phyloP scores from a whole-genome alignment of 2,113 vertebrate genomes.

The Accipiter virgatus region DNA sequence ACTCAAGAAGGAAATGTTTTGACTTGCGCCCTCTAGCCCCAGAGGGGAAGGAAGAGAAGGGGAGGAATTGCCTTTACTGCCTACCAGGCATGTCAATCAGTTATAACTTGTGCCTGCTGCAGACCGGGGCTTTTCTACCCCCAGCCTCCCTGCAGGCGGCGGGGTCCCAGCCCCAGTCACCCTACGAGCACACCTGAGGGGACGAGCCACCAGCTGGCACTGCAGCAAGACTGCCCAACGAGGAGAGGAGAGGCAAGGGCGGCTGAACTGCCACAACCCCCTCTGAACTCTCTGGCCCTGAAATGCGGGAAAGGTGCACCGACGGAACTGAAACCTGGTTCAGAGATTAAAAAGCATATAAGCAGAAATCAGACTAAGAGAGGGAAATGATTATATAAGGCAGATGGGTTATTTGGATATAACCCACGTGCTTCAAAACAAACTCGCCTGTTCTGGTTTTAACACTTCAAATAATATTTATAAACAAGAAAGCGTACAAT shows the following conservation, averaged over 20 bases:
- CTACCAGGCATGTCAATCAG: neutral
- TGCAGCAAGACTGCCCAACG: neutral
- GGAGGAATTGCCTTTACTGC: neutral
- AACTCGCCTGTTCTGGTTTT: neutral
- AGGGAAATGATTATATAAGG: neutral
- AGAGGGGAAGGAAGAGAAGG: neutral
- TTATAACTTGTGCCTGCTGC: neutral
- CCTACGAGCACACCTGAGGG: neutral
- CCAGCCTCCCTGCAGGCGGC: fast-evolving
- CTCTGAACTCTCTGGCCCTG: neutral
- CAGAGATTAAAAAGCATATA: neutral
- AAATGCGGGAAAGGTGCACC: neutral
- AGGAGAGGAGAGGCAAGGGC: neutral
- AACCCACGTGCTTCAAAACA: neutral
- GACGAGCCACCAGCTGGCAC: neutral
- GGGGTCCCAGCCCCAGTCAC: neutral
- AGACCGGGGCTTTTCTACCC: neutral
- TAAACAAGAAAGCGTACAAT: neutral
- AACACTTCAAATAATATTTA: neutral
- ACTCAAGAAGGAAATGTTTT: neutral
- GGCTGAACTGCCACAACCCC: neutral
- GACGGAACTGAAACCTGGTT: neutral
- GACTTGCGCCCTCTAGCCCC: neutral
- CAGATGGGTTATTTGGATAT: neutral
- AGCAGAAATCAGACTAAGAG: neutral